phyloP scores from a whole-genome alignment of 2,113 vertebrate genomes.

The Ptilorrhoa leucosticta region DNA sequence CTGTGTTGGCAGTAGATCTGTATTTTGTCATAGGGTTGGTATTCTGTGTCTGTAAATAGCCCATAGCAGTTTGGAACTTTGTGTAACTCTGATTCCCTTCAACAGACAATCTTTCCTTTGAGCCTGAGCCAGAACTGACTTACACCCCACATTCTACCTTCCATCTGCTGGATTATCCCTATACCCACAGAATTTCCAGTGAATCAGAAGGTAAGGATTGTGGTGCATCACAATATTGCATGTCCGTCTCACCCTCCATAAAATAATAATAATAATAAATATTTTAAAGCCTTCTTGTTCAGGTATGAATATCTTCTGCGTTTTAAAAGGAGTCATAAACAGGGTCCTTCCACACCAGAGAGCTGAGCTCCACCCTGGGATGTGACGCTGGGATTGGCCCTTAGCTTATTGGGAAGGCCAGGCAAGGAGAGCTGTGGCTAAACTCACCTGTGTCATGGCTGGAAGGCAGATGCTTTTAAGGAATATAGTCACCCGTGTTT shows the following conservation, averaged over 20 bases:
- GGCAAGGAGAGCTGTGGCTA: background rate
- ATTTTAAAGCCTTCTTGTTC: background rate
- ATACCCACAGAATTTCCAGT: background rate
- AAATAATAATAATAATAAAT: background rate
- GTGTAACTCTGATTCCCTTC: background rate
- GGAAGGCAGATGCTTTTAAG: background rate
- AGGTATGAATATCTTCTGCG: background rate
- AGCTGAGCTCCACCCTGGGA: background rate
- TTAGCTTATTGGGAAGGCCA: background rate
- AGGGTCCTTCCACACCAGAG: background rate
- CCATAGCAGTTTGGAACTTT: background rate
- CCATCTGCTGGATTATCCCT: background rate
- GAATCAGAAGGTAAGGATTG: conserved; percentile 49
- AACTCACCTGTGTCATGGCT: background rate
- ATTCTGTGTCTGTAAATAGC: background rate
- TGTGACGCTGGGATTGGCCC: background rate
- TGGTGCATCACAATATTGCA: background rate
- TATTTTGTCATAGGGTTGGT: background rate
- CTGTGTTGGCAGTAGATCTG: background rate
- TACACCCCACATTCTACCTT: background rate
- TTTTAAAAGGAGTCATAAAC: background rate
- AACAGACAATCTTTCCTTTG: conserved; percentile 64
- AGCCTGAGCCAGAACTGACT: background rate
- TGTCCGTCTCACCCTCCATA: background rate
- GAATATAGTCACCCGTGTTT: background rate